phyloP scores from a whole-genome alignment of 2,888 invertebrate genomes.

The Eudasyphora cyanicolor region DNA sequence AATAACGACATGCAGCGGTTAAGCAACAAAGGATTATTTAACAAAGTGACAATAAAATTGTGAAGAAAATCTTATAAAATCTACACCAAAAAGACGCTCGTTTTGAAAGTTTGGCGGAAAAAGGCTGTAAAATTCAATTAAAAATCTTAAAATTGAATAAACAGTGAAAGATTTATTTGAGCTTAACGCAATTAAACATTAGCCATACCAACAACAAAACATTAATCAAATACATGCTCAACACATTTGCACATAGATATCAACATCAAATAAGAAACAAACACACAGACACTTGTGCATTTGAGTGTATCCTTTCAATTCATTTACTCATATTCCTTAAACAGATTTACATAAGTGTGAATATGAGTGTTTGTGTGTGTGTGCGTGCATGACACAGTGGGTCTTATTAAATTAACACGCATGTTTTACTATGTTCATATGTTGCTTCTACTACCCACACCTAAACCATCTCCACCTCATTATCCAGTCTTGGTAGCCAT shows the following conservation, averaged over 20 bases:
- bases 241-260: neutral
- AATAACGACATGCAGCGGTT: conserved; percentile 31
- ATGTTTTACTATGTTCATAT: conserved; percentile 55
- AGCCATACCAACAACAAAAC: neutral
- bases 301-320: conserved; percentile 40
- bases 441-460: conserved; percentile 40
- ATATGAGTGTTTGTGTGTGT: neutral
- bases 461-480: neutral
- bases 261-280: neutral
- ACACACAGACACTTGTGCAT: conserved; percentile 6
- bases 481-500: conserved; percentile 22
- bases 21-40: conserved; percentile 9
- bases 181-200: conserved; percentile 33
- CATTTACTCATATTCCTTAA: conserved; percentile 47
- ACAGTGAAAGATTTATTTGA: conserved; percentile 26
- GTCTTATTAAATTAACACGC: conserved; percentile 67
- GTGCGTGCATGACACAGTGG: conserved; percentile 31
- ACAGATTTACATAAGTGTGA: neutral
- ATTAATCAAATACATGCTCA: neutral
- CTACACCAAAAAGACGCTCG: conserved; percentile 5
- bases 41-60: conserved; percentile 42
- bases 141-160: conserved; percentile 31
- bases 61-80: conserved; percentile 28
- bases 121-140: conserved; percentile 23
- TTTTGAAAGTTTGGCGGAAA: neutral